phyloP scores from a whole-genome alignment of 2,888 invertebrate genomes.

The Chrysotoxum bicinctum region DNA sequence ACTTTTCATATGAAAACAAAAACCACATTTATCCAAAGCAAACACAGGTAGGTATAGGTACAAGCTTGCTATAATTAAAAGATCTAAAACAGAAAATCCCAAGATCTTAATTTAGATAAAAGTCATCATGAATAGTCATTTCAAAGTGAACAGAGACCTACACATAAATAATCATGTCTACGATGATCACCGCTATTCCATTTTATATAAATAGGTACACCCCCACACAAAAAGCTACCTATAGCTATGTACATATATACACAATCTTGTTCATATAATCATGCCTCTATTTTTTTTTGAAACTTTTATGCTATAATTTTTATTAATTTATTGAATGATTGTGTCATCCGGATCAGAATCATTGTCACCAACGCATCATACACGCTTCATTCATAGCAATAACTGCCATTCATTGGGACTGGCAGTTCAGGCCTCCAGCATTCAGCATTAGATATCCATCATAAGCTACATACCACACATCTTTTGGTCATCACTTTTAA shows the following conservation, averaged over 20 bases:
- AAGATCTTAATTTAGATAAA: constrained; percentile 9
- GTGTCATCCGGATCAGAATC: constrained; percentile 70
- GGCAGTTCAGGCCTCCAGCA: not conserved
- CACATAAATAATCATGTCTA: not conserved
- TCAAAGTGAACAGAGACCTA: not conserved
- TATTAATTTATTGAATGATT: constrained; percentile 72
- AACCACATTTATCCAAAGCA: too few relatives aligned
- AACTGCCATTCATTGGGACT: not conserved
- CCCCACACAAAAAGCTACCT: not conserved
- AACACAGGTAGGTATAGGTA: too few relatives aligned
- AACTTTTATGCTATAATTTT: constrained; percentile 50
- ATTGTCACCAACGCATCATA: constrained; percentile 64
- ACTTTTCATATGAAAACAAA: too few relatives aligned
- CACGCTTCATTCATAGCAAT: constrained; percentile 19
- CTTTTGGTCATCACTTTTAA: constrained; percentile 19
- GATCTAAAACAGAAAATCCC: not conserved
- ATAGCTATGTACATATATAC: not conserved
- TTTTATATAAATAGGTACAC: not conserved
- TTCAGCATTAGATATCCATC: not conserved
- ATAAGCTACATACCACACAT: not conserved
- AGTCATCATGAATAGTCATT: not conserved
- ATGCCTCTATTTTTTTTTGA: constrained; percentile 19
- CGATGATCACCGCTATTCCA: not conserved
- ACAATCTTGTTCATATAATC: constrained; percentile 15
- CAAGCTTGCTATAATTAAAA: too few relatives aligned